phyloP scores from a whole-genome alignment of 2,113 vertebrate genomes.

The Uropsilus gracilis region DNA sequence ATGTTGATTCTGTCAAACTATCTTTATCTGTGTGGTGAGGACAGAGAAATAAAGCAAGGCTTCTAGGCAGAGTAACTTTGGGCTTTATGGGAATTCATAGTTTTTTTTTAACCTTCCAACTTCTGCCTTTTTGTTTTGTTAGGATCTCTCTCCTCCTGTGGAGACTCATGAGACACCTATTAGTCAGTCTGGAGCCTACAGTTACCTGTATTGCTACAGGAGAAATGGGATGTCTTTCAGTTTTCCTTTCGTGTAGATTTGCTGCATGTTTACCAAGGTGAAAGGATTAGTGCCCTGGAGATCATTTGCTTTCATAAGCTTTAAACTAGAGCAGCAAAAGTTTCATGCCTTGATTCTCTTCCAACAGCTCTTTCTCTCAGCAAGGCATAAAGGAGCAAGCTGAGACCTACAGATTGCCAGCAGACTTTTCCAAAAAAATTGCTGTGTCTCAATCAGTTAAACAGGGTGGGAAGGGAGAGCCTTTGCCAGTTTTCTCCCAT shows the following conservation, averaged over 20 bases:
- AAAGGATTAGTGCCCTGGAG: slow-evolving; percentile 85
- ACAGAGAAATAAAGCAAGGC: background rate
- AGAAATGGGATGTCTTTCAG: slow-evolving; percentile 44
- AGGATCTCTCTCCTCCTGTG: background rate
- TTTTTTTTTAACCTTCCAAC: slow-evolving; percentile 16
- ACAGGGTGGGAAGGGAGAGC: slow-evolving; percentile 82
- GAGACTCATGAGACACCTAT: slow-evolving; percentile 49
- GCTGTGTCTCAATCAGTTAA: slow-evolving; percentile 85
- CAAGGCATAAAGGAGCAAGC: slow-evolving; percentile 84
- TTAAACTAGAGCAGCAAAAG: slow-evolving; percentile 85
- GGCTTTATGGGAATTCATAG: slow-evolving; percentile 41
- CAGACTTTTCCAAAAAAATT: slow-evolving; percentile 84
- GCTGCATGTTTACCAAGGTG: slow-evolving; percentile 83
- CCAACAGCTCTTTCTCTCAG: slow-evolving; percentile 82
- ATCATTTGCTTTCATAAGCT: slow-evolving; percentile 86
- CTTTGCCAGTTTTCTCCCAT: slow-evolving; percentile 82
- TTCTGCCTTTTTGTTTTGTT: slow-evolving; percentile 52
- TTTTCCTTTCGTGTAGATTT: slow-evolving; percentile 81
- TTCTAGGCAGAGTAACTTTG: slow-evolving; percentile 59
- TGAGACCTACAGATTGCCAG: slow-evolving; percentile 86
- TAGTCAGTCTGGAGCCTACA: slow-evolving; percentile 64
- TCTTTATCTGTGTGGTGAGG: background rate
- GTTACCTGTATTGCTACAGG: slow-evolving; percentile 43
- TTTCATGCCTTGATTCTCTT: slow-evolving; percentile 86
- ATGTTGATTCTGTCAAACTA: slow-evolving; percentile 57